phyloP scores from a whole-genome alignment of 2,888 invertebrate genomes.

The Eupithecia pulchellata region DNA sequence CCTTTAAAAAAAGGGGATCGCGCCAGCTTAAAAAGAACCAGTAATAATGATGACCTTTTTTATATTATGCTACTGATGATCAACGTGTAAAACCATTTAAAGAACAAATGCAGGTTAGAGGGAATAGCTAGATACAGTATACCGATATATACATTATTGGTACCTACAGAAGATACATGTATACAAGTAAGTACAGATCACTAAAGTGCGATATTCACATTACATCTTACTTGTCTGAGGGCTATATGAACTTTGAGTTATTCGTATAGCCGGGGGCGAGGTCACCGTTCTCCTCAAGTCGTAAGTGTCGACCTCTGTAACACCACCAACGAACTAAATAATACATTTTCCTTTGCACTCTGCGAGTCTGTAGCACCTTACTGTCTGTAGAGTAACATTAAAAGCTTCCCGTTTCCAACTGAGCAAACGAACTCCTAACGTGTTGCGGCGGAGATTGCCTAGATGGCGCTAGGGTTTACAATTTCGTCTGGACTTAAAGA shows the following conservation, averaged over 20 bases:
- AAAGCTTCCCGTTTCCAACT: background rate
- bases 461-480: conserved; percentile 33
- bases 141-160: background rate
- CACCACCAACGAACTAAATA: conserved; percentile 40
- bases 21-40: no score
- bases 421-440: background rate
- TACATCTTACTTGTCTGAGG: conserved; percentile 66
- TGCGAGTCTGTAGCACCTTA: conserved; percentile 57
- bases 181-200: background rate
- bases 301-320: conserved; percentile 68
- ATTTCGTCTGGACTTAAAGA: background rate
- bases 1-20: no score
- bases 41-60: no score
- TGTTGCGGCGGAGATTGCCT: conserved; percentile 1
- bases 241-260: conserved; percentile 57
- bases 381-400: conserved; percentile 29
- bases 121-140: background rate
- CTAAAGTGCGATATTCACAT: conserved; percentile 33
- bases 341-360: conserved; percentile 48
- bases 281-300: conserved; percentile 61
- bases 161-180: background rate
- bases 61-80: no score
- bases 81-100: background rate
- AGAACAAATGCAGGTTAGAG: background rate
- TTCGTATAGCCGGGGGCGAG: conserved; percentile 61